These are phyloP conservation scores for Cremastinae sp. DNA, from an alignment of 2,888 invertebrate genomes.

Conservation along the genomic window DNA sequence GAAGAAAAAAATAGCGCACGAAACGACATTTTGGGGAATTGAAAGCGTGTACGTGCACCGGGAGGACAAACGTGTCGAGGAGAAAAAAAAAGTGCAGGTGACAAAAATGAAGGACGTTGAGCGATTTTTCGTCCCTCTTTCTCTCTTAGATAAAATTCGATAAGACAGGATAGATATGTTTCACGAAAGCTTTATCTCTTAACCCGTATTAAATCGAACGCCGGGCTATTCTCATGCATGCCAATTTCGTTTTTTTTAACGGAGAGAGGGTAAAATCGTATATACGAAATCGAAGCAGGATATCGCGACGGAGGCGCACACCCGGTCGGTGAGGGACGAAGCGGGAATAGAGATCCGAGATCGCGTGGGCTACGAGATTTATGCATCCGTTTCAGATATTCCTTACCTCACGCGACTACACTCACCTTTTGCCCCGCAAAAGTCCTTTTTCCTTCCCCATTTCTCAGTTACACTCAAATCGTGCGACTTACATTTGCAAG, in stretches of 20 bases:
- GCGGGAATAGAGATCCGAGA: constrained; percentile 22
- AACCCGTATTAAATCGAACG: constrained; percentile 79
- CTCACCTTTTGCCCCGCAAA: constrained; percentile 56
- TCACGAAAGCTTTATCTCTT: constrained; percentile 76
- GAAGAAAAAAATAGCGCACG: not conserved
- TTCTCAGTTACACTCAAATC: constrained; percentile 22
- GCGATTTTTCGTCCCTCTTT: constrained; percentile 22
- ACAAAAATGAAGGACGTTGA: constrained; percentile 19
- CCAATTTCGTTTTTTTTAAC: constrained; percentile 73
- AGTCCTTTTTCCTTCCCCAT: constrained; percentile 12
- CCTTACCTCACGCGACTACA: constrained; percentile 61
- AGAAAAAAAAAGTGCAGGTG: not conserved
- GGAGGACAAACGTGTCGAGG: not conserved
- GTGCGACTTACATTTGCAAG: constrained; percentile 11
- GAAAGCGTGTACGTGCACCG: not conserved
- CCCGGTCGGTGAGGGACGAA: not conserved
- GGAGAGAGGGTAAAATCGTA: constrained; percentile 36
- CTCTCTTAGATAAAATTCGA: constrained; percentile 74
- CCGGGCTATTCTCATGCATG: constrained; percentile 79
- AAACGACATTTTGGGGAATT: not conserved
- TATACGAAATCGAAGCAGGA: constrained; percentile 24
- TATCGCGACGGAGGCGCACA: constrained; percentile 23
- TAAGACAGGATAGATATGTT: constrained; percentile 78
- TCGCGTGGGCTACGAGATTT: constrained; percentile 71
- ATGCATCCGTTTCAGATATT: constrained; percentile 77